Percentiles rank a stretch among this genome's conserved stretches.
These are phyloP conservation scores for Sebastes melanostomus DNA, from an alignment of 2,797 vertebrate species.

Conservation along the genomic window DNA sequence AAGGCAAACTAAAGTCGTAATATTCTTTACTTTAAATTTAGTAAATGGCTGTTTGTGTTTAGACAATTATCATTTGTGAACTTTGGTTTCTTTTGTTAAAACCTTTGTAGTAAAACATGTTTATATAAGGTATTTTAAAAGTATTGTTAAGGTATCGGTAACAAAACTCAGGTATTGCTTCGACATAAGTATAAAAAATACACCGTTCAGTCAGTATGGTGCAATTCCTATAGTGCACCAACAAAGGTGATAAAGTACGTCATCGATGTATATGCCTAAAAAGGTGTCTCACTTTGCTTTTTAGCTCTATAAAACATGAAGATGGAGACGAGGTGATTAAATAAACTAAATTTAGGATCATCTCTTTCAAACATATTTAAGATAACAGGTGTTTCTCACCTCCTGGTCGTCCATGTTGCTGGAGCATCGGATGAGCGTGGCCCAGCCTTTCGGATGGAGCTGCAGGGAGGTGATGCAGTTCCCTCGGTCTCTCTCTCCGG, in stretches of 20 bases:
- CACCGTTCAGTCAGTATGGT: background rate
- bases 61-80: background rate
- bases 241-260: background rate
- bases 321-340: background rate
- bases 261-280: background rate
- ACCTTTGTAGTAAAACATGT: background rate
- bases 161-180: background rate
- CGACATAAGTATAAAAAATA: background rate
- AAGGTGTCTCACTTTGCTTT: background rate
- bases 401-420: slow-evolving; percentile 98
- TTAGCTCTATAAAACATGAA: background rate
- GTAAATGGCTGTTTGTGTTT: background rate
- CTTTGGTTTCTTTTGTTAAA: background rate
- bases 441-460: slow-evolving; percentile 98
- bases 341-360: background rate
- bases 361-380: background rate
- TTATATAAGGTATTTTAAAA: background rate
- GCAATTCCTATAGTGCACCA: background rate
- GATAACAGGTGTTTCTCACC: slow-evolving; percentile 73
- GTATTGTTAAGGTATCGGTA: background rate
- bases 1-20: background rate
- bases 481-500: slow-evolving; percentile 93
- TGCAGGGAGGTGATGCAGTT: slow-evolving; percentile 99
- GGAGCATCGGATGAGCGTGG: slow-evolving; percentile 95
- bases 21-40: background rate